Percentiles rank a stretch among this genome's conserved stretches.
Evolutionary conservation across 2,888 invertebrate species (phyloP).

Genomic region (Dynastes hyllus): DNA sequence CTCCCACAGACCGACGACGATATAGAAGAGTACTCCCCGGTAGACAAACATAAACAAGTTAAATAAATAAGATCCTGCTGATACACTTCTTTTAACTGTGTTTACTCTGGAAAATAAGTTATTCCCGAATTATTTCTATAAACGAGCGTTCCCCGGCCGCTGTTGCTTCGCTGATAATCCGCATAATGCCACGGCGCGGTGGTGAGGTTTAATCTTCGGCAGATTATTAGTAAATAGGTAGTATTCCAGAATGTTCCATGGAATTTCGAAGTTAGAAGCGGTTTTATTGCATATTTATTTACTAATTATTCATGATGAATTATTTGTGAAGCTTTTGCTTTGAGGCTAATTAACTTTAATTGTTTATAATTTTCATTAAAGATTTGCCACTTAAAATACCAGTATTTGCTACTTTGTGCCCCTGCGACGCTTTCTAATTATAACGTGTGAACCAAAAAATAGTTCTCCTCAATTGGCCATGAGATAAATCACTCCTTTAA

Average conservation of each 20-base stretch:
- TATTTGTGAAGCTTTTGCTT: no score
- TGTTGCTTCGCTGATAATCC: background rate
- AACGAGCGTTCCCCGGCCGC: constrained; percentile 3
- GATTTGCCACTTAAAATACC: no score
- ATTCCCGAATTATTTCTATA: constrained; percentile 39
- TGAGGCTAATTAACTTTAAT: no score
- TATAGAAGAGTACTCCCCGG: constrained; percentile 1
- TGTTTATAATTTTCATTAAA: no score
- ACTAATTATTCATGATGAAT: background rate
- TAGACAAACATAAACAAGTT: constrained; percentile 47
- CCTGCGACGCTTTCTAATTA: no score
- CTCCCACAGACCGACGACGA: background rate
- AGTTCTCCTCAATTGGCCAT: no score
- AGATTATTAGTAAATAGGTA: background rate
- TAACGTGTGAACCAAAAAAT: no score
- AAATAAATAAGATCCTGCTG: constrained; percentile 43
- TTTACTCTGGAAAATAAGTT: constrained; percentile 46
- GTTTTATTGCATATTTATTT: constrained; percentile 1
- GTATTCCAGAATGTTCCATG: background rate
- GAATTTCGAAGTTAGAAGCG: background rate
- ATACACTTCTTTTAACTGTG: constrained; percentile 43
- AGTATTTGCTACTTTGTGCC: no score
- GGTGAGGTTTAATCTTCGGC: background rate
- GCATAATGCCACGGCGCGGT: background rate
- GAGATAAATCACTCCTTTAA: no score